Percentiles rank a stretch among this genome's conserved stretches.
These are phyloP conservation scores for Petroica traversi DNA, from an alignment of 2,113 vertebrate genomes.

Conservation along the genomic window DNA sequence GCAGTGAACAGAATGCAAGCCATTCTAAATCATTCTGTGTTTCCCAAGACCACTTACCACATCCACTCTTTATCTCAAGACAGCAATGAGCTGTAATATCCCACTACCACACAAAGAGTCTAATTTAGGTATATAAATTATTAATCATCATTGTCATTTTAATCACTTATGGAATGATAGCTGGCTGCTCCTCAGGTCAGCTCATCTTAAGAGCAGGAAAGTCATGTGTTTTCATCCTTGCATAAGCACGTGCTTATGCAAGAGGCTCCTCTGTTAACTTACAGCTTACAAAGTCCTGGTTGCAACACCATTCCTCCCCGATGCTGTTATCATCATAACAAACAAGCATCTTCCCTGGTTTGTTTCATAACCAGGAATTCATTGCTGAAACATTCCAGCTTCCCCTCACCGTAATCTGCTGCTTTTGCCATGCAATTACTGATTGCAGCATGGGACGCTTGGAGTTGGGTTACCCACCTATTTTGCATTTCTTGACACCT, in stretches of 20 bases:
- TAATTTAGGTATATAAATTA: background rate
- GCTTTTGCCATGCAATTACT: background rate
- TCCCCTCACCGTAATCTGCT: background rate
- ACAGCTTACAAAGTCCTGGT: background rate
- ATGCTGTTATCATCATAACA: background rate
- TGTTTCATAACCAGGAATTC: background rate
- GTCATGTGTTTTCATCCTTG: background rate
- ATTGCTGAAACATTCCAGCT: background rate
- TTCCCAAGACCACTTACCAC: background rate
- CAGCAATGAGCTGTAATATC: background rate
- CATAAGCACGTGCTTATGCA: background rate
- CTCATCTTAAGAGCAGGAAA: background rate
- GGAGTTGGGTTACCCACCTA: background rate
- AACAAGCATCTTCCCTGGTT: background rate
- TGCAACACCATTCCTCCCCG: background rate
- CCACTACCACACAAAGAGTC: background rate
- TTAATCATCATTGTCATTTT: background rate
- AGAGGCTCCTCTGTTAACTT: background rate
- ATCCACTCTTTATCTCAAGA: background rate
- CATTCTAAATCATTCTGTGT: background rate
- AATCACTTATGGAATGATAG: background rate
- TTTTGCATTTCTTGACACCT: background rate
- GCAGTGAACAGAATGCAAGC: background rate
- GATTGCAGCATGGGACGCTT: too few relatives aligned
- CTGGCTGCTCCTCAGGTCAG: background rate